Base-by-base conservation (phyloP, 1,140 invertebrate species). In the Drosophila ercepeae region DNA sequence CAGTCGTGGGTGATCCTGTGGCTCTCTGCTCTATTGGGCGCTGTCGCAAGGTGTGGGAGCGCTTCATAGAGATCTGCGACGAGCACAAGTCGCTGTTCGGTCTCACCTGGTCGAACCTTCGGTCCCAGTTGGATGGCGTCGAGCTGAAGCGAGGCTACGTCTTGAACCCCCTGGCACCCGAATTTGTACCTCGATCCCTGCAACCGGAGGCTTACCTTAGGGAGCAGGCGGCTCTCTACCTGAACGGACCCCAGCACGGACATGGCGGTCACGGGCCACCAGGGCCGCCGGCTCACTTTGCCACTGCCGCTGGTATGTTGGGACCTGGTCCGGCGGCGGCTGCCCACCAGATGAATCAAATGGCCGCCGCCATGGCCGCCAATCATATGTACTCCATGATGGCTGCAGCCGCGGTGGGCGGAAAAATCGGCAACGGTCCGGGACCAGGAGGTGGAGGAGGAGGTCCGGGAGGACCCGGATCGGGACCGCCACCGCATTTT, bases 1-100 rank as follows among this genome's bases (percentile, higher is more conserved):
- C 96, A 1, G 96, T 97, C 5, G 96, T 98, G 3, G 97, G 97
- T 1, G 97, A 98, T 92, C 97, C 97, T 0, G 93, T 97, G 0
- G 96, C 96, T 1, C 91, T 98, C 0, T 96, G 96, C 68, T 96
- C 96, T 0, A 94, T 97, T 36, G 97, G 97, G 14, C 94, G 95
- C 48, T 98, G 97, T 92, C 94, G 96, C 61, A 95, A 95, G 92
- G 93, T 97, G 0, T 97, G 97, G 97, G 95, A 96, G 77, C 93
- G 94, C 50, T 97, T 96, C 79, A 93, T 97, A 41, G 93, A 95
- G 48, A 94, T 94, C 39, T 96, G 95, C 81, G 93, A 95, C 73
- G 92, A 95, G 75, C 94, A 95, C 63, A 94, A 95, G n/a, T 96
- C 95, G 50, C 92, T 97, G 1, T 94, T 94, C 76, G 96, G 96